phyloP scores from a whole-genome alignment of 2,888 invertebrate genomes.

The Drosophila flavopinicola region DNA sequence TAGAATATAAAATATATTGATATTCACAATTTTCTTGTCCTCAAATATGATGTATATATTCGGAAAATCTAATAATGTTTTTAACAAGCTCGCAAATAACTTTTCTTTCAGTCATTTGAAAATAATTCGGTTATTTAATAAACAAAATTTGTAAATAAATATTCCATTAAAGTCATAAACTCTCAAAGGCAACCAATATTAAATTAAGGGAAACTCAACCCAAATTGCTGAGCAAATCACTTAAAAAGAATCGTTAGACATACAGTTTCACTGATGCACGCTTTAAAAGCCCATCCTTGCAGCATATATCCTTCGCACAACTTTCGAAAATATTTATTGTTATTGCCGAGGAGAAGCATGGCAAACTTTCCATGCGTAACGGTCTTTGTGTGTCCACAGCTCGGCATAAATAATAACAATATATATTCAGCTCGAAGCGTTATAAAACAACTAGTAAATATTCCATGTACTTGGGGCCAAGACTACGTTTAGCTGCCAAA shows the following conservation, averaged over 20 bases:
- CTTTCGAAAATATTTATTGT: conserved; percentile 42
- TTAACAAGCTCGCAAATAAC: not conserved
- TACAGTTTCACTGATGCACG: conserved; percentile 8
- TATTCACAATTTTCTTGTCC: no score
- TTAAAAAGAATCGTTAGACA: not conserved
- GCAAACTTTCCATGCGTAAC: conserved; percentile 22
- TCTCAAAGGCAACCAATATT: not conserved
- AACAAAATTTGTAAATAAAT: no score
- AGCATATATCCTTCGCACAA: not conserved
- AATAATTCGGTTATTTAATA: not conserved
- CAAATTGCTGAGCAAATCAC: not conserved
- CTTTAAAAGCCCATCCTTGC: not conserved
- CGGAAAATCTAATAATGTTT: no score
- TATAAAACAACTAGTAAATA: conserved; percentile 24
- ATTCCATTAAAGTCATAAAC: not conserved
- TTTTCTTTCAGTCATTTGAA: not conserved
- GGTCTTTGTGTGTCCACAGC: conserved; percentile 23
- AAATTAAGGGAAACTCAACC: not conserved
- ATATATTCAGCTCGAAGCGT: conserved; percentile 31
- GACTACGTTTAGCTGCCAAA: not conserved
- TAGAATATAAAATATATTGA: no score
- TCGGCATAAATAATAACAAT: conserved; percentile 43
- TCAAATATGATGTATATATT: no score
- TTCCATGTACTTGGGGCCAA: not conserved
- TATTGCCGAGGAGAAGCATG: conserved; percentile 18